Conservation (phyloP, 1,140 invertebrate genomes). For the Halictus rubicundus region DNA sequence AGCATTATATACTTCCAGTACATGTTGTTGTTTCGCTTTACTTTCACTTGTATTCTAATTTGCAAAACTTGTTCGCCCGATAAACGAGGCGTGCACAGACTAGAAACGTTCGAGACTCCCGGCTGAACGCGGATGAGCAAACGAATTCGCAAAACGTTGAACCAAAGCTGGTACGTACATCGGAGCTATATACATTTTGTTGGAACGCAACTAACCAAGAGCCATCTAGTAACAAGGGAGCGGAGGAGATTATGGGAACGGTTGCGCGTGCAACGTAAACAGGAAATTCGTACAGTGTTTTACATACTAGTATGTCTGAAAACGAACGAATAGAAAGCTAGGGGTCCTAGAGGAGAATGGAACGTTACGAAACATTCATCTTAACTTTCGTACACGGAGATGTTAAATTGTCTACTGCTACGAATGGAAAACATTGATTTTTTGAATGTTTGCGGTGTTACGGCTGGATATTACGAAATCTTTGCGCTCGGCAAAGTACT, state of each 20-base stretch:
- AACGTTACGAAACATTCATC: slow-evolving; percentile 67
- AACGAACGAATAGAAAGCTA: slow-evolving; percentile 20
- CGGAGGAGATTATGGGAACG: slow-evolving; percentile 3
- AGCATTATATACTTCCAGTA: background rate
- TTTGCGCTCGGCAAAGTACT: background rate
- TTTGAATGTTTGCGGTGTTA: slow-evolving; percentile 66
- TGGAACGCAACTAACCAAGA: too few relatives aligned
- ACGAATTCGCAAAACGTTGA: too few relatives aligned
- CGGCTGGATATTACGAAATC: slow-evolving; percentile 66
- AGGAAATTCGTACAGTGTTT: background rate
- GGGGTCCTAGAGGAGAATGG: slow-evolving; percentile 1
- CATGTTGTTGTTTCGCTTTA: background rate
- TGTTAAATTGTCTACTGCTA: slow-evolving; percentile 72
- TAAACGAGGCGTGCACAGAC: background rate
- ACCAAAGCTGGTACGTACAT: too few relatives aligned
- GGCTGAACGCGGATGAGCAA: too few relatives aligned
- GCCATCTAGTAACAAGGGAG: background rate
- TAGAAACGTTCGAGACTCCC: too few relatives aligned
- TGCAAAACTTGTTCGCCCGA: background rate
- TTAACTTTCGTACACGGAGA: slow-evolving; percentile 75
- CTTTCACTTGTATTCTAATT: background rate
- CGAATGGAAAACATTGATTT: slow-evolving; percentile 79
- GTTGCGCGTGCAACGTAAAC: slow-evolving; percentile 11
- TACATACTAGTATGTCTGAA: background rate
- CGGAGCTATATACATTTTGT: too few relatives aligned